Evolutionary conservation across 2,113 vertebrate species (phyloP), one percentile per base, ranked within the genome.

Genomic region (Scopus umbretta): DNA sequence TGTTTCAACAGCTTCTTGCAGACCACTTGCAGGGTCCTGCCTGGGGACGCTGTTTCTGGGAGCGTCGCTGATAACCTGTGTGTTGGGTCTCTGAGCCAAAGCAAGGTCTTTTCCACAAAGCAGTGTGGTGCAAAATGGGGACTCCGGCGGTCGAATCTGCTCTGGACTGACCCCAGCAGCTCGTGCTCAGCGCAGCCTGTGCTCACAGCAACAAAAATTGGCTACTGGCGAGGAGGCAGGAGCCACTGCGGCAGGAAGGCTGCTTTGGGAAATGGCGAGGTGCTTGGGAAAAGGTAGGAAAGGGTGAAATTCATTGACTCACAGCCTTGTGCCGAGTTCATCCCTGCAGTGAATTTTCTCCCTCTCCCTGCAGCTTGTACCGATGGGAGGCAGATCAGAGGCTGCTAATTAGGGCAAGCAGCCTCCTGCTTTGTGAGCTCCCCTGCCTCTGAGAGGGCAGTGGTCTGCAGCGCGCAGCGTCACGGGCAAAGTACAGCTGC

Each of bases 121-220:
- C 36, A n/a, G 11, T 0, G 11, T 5, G 43, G 18, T 1, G 2
- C 2, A 1, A 22, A 30, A 9, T 3, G 42, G 9, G 61, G 34
- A 12, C 38, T 14, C 15, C 5, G 7, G 75, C n/a, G 50, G 50
- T 7, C 6, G 10, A 6, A 29, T 4, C 14, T 40, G 40, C 62
- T 16, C 59, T 1, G 11, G n/a, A 5, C 7, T 7, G 55, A 38
- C 17, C 59, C 25, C 66, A 20, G 45, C 55, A 82, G 67, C 65
- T 40, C 9, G 27, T 68, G 53, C 50, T 36, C 9, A 4, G 73
- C 68, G 5, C 19, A 29, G 59, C 40, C 75, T 27, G 40, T 19
- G 91, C 73, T 65, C 19, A 1, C 73, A 50, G 61, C 19, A 1
- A 6, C 71, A 36, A 27, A 17, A 16, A 11, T 5, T 3, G 20